phyloP scores from a whole-genome alignment of 2,113 vertebrate genomes.

The Hymenochirus boettgeri region DNA sequence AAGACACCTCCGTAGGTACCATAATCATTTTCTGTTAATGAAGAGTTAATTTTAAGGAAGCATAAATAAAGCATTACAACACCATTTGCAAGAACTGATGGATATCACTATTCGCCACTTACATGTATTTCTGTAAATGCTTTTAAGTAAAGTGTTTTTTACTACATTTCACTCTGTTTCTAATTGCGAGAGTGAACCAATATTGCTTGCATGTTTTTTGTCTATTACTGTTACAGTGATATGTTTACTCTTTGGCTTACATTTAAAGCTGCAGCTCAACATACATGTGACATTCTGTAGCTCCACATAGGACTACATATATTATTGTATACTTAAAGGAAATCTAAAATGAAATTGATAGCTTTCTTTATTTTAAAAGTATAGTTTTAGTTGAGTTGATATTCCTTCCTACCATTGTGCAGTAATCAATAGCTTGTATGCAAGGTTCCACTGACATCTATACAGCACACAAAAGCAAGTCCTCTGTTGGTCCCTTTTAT shows the following conservation, averaged over 20 bases:
- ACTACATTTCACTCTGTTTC: constrained; percentile 38
- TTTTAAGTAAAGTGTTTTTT: constrained; percentile 42
- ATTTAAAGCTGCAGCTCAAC: constrained; percentile 11
- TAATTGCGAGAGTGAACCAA: constrained; percentile 30
- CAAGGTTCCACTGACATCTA: too few relatives aligned
- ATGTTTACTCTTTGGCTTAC: constrained; percentile 23
- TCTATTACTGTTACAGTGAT: constrained; percentile 24
- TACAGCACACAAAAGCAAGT: too few relatives aligned
- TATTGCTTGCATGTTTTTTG: constrained; percentile 26
- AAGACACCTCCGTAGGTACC: too few relatives aligned
- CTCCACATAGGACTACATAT: too few relatives aligned
- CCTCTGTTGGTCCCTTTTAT: too few relatives aligned
- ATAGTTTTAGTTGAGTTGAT: too few relatives aligned
- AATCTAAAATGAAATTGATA: too few relatives aligned
- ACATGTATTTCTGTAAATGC: constrained; percentile 43
- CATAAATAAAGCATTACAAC: constrained; percentile 38
- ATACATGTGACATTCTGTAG: background rate
- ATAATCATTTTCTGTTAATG: too few relatives aligned
- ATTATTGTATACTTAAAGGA: too few relatives aligned
- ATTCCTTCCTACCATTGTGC: too few relatives aligned
- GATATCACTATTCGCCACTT: constrained; percentile 37
- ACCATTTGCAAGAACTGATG: constrained; percentile 32
- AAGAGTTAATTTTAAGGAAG: constrained; percentile 32
- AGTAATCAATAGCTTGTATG: too few relatives aligned
- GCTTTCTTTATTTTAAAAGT: too few relatives aligned